phyloP scores from a whole-genome alignment of 2,888 invertebrate genomes.

The Branchipolynoe longqiensis region DNA sequence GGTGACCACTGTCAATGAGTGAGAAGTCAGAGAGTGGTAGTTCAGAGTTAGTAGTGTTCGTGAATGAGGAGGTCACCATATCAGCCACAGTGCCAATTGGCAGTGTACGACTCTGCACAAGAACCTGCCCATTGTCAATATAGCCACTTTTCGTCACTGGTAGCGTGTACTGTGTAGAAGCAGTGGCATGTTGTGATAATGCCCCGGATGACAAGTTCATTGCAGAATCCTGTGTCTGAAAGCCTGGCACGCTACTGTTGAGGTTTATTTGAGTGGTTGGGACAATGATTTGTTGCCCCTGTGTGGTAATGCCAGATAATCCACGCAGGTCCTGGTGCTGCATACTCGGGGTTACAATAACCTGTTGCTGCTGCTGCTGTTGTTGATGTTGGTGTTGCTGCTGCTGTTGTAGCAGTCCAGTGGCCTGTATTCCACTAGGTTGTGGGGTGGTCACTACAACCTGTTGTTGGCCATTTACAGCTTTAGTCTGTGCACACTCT shows the following conservation, averaged over 20 bases:
- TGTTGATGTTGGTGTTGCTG: neutral
- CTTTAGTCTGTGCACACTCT: no score
- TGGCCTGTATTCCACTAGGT: no score
- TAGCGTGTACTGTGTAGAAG: no score
- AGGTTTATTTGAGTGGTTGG: neutral
- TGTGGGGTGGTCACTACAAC: no score
- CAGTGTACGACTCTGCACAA: neutral
- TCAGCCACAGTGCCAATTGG: neutral
- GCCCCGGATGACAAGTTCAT: constrained; percentile 10
- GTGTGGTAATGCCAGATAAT: neutral
- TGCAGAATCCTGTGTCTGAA: neutral
- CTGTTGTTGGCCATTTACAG: no score
- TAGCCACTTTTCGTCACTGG: no score
- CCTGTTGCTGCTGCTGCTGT: neutral
- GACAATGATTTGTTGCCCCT: neutral
- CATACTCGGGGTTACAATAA: no score
- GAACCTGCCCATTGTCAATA: neutral
- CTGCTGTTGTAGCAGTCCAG: no score
- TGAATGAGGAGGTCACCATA: neutral
- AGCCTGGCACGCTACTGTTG: constrained; percentile 15
- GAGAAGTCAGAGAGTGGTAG: neutral
- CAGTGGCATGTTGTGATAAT: no score
- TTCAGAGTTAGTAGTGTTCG: neutral
- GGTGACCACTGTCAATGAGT: neutral
- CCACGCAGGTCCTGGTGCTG: no score